These are phyloP conservation scores for Channa striata DNA, from an alignment of 2,797 vertebrate species.

Conservation along the genomic window DNA sequence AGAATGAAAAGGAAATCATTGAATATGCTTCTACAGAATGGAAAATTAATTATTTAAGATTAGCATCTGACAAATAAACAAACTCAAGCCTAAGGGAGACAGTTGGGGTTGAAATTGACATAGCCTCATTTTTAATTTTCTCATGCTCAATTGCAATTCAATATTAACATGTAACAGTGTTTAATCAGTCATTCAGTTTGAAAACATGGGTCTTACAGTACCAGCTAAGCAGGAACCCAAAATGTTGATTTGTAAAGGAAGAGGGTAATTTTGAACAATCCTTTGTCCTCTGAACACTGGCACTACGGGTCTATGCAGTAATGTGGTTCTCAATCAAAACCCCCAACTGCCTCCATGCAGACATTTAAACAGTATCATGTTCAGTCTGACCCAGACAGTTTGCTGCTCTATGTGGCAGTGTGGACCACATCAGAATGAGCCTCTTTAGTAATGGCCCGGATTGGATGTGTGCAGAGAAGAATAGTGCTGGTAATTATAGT, in stretches of 20 bases:
- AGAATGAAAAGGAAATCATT: neutral
- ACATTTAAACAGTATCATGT: conserved; percentile 54
- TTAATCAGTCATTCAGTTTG: neutral
- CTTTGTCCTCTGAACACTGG: conserved; percentile 19
- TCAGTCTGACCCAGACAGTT: conserved; percentile 60
- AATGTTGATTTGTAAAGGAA: neutral
- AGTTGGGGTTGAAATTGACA: neutral
- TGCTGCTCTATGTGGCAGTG: conserved; percentile 28
- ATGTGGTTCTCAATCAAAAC: conserved; percentile 44
- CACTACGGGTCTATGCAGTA: conserved; percentile 8
- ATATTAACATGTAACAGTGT: neutral
- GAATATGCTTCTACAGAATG: neutral
- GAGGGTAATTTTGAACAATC: no score
- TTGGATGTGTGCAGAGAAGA: conserved; percentile 56
- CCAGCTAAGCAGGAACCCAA: neutral
- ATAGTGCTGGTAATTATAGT: conserved; percentile 59
- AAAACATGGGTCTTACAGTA: neutral
- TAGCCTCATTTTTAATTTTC: neutral
- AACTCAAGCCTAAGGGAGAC: conserved; percentile 5
- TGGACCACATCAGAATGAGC: conserved; percentile 43
- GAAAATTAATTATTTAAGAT: neutral
- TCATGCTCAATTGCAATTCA: conserved; percentile 5
- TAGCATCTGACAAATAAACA: conserved; percentile 6
- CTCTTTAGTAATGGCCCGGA: conserved; percentile 47
- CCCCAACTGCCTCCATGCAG: conserved; percentile 31